Evolutionary conservation across 2,888 invertebrate species (phyloP).

Genomic region (Lapara coniferarum): DNA sequence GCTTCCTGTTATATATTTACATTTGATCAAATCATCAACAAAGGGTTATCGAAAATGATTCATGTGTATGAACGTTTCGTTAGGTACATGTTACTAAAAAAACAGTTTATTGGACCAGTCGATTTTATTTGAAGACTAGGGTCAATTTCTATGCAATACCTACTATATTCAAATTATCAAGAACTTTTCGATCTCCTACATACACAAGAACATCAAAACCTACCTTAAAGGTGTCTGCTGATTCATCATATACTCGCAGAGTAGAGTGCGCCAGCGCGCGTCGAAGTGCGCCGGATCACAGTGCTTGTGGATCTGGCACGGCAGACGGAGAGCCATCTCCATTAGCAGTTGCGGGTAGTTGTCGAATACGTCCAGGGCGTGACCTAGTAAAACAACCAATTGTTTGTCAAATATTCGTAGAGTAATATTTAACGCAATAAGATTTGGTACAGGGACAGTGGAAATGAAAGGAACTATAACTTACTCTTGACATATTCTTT

Average conservation of each 20-base stretch:
- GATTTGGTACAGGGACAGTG: no score
- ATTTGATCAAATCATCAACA: neutral
- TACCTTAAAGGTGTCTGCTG: constrained; percentile 92
- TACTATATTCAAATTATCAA: no score
- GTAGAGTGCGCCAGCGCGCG: constrained; percentile 89
- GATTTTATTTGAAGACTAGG: no score
- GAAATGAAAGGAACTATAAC: constrained; percentile 33
- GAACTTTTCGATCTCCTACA: no score
- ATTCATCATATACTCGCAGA: constrained; percentile 98
- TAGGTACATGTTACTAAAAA: no score
- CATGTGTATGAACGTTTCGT: no score
- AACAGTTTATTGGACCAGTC: no score
- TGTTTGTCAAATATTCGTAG: neutral
- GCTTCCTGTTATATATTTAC: constrained; percentile 84
- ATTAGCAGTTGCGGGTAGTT: constrained; percentile 97
- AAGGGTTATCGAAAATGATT: no score
- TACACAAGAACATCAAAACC: neutral
- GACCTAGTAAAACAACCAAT: constrained; percentile 74
- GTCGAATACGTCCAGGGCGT: constrained; percentile 96
- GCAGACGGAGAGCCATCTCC: constrained; percentile 96
- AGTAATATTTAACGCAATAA: no score
- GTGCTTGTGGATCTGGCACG: constrained; percentile 95
- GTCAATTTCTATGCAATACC: no score
- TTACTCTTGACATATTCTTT: constrained; percentile 93
- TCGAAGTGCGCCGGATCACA: constrained; percentile 85